Conservation (phyloP, 2,797 vertebrate genomes). For the Siniperca scherzeri region DNA sequence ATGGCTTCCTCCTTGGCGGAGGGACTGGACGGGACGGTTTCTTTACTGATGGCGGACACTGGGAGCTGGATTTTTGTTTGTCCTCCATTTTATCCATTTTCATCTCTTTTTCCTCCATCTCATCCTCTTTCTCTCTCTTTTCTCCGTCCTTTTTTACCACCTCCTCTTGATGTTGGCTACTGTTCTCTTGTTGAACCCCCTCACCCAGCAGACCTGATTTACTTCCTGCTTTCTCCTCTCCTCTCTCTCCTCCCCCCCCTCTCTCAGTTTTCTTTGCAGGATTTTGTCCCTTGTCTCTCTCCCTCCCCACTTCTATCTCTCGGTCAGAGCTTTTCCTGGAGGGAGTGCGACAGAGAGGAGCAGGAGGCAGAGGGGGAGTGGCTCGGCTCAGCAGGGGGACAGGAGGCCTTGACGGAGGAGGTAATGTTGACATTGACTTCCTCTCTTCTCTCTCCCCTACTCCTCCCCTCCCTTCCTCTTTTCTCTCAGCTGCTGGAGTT, state of each 20-base stretch:
- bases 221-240: constrained; percentile 37
- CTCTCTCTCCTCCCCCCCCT: constrained; percentile 46
- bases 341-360: constrained; percentile 68
- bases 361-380: constrained; percentile 69
- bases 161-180: constrained; percentile 27
- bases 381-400: constrained; percentile 59
- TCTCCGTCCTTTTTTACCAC: constrained; percentile 18
- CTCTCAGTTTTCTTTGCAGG: constrained; percentile 48
- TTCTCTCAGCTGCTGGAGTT: constrained; percentile 55
- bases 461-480: constrained; percentile 62
- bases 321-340: constrained; percentile 54
- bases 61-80: constrained; percentile 45
- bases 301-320: constrained; percentile 56
- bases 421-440: constrained; percentile 61
- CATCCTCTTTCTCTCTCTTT: constrained; percentile 24
- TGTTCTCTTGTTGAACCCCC: constrained; percentile 27
- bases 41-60: constrained; percentile 19
- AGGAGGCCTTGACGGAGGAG: constrained; percentile 67
- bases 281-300: constrained; percentile 68
- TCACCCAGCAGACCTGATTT: constrained; percentile 47
- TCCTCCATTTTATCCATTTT: constrained; percentile 50
- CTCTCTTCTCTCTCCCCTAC: constrained; percentile 57
- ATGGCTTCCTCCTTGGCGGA: constrained; percentile 90
- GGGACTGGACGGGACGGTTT: constrained; percentile 86
- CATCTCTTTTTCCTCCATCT: constrained; percentile 46